phyloP scores from a whole-genome alignment of 2,888 invertebrate genomes.

The Andrena haemorrhoa region DNA sequence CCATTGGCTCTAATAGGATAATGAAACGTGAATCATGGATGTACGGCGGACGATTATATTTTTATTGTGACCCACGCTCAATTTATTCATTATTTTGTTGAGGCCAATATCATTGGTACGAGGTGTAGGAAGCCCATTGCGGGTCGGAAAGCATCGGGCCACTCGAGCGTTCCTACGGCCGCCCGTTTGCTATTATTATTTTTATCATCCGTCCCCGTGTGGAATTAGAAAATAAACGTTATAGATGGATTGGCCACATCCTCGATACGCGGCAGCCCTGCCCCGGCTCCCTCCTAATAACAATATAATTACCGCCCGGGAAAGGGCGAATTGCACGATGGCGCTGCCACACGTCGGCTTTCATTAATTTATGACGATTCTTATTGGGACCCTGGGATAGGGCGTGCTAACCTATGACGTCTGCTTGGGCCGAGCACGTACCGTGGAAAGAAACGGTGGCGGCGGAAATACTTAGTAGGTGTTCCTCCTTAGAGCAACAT shows the following conservation, averaged over 20 bases:
- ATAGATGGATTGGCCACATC: conserved; percentile 53
- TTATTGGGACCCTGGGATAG: neutral
- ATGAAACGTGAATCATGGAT: conserved; percentile 82
- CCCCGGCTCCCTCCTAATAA: conserved; percentile 16
- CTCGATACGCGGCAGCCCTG: conserved; percentile 28
- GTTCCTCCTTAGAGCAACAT: no score
- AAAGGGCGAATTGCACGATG: conserved; percentile 16
- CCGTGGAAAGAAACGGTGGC: neutral
- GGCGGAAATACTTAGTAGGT: neutral
- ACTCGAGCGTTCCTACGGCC: conserved; percentile 62
- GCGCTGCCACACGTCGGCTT: neutral
- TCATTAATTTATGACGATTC: conserved; percentile 24
- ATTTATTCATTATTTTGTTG: conserved; percentile 83
- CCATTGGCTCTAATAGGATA: conserved; percentile 82
- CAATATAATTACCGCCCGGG: conserved; percentile 35
- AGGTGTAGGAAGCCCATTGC: conserved; percentile 74
- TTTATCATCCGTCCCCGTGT: conserved; percentile 39
- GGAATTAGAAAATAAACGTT: conserved; percentile 56
- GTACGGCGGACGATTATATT: conserved; percentile 81
- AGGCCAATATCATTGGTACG: conserved; percentile 82
- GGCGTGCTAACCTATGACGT: neutral
- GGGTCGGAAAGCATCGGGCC: conserved; percentile 65
- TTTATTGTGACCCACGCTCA: conserved; percentile 80
- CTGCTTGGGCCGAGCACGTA: neutral
- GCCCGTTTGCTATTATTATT: conserved; percentile 43